Evolutionary conservation across 2,797 vertebrate species (phyloP).

Genomic region (Linurgus olivaceus): DNA sequence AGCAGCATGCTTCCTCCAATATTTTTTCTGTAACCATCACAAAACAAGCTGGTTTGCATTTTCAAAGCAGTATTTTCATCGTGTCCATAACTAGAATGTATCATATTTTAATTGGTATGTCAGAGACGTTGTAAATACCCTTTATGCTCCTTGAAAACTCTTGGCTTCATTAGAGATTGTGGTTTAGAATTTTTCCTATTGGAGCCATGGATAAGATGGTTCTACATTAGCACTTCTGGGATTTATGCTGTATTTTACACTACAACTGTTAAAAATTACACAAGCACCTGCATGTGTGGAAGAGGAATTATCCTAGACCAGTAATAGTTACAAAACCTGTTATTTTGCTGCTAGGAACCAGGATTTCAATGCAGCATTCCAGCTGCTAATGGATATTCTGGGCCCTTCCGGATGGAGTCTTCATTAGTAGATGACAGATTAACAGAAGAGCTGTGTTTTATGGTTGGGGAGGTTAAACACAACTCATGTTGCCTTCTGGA

Average conservation of each 20-base stretch:
- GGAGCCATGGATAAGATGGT: background rate
- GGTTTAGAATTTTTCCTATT: background rate
- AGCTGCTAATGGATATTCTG: conserved; percentile 53
- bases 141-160: background rate
- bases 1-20: background rate
- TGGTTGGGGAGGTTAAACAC: conserved; percentile 71
- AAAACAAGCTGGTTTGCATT: background rate
- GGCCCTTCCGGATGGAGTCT: conserved; percentile 42
- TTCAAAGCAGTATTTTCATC: background rate
- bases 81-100: background rate
- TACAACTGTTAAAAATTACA: background rate
- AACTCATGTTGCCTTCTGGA: conserved; percentile 53
- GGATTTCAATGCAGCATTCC: conserved; percentile 42
- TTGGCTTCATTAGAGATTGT: background rate
- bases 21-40: background rate
- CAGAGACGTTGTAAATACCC: background rate
- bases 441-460: conserved; percentile 69
- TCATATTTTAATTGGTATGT: background rate
- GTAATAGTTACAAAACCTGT: conserved; percentile 12
- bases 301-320: conserved; percentile 20
- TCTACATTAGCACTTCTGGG: background rate
- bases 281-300: background rate
- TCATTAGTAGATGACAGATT: conserved; percentile 66
- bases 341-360: background rate
- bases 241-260: background rate